Conservation (phyloP, 2,797 vertebrate genomes). For the Sus cebifrons region DNA sequence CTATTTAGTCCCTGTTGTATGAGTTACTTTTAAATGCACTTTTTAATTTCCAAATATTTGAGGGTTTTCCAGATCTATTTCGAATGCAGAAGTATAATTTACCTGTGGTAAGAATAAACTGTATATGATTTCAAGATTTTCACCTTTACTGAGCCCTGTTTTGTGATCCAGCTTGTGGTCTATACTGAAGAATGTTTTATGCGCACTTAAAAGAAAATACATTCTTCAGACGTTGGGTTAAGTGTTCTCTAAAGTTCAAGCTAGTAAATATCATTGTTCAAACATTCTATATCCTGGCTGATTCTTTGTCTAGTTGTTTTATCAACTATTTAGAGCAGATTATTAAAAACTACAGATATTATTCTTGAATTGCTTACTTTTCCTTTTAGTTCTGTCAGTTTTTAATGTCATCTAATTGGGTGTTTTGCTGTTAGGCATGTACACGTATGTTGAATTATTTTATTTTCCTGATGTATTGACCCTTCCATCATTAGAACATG, state of each 20-base stretch:
- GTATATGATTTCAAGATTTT: not conserved
- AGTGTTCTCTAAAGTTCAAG: not conserved
- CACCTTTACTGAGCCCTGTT: not conserved
- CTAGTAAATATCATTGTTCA: not conserved
- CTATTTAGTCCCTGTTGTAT: not conserved
- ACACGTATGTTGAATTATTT: not conserved
- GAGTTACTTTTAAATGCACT: not conserved
- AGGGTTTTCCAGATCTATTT: not conserved
- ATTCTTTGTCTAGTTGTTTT: not conserved
- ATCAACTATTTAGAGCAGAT: not conserved
- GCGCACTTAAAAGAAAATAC: not conserved
- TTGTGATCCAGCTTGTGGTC: not conserved
- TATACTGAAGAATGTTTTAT: not conserved
- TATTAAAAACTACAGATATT: not conserved
- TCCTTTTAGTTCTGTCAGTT: not conserved
- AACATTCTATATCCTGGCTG: not conserved
- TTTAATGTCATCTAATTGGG: not conserved
- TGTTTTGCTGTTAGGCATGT: not conserved
- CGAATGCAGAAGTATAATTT: not conserved
- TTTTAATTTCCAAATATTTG: not conserved
- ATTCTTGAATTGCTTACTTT: not conserved
- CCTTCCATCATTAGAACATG: not conserved
- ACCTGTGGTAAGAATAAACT: not conserved
- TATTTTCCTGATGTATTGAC: not conserved
- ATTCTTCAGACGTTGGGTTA: not conserved